Conservation (phyloP, 2,888 invertebrate species). For the Caenorhabditis sp. region DNA sequence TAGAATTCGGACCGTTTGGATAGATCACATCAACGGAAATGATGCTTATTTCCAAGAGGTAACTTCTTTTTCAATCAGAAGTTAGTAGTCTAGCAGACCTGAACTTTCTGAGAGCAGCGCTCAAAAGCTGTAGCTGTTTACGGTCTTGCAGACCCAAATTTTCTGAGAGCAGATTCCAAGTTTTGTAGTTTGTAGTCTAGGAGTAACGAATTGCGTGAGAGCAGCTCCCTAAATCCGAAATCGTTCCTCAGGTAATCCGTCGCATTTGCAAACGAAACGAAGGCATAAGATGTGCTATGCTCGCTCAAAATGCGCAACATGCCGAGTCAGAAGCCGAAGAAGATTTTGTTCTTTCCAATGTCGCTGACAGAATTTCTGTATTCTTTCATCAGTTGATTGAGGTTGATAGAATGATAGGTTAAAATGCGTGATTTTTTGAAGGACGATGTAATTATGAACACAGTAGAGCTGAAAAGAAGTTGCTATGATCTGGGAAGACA, state of each 20-base stretch:
- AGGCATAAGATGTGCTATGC: constrained; percentile 37
- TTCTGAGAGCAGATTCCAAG: background rate
- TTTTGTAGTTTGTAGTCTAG: constrained; percentile 16
- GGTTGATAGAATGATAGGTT: no score
- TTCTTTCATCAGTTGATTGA: constrained; percentile 51
- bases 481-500: constrained; percentile 53
- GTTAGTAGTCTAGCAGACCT: constrained; percentile 9
- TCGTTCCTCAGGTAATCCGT: constrained; percentile 33
- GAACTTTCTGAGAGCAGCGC: no score
- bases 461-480: constrained; percentile 29
- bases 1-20: constrained; percentile 47
- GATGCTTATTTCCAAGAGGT: constrained; percentile 59
- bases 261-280: constrained; percentile 50
- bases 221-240: background rate
- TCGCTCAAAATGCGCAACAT: constrained; percentile 49
- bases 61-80: constrained; percentile 7
- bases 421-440: no score
- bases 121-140: no score
- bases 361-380: constrained; percentile 41
- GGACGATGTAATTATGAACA: constrained; percentile 44
- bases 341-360: constrained; percentile 48
- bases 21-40: constrained; percentile 46
- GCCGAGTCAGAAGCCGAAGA: constrained; percentile 48
- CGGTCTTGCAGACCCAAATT: background rate
- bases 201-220: background rate